Evolutionary conservation across 2,797 vertebrate genomes (phyloP).

Genomic region (Holocentrus rufus): DNA sequence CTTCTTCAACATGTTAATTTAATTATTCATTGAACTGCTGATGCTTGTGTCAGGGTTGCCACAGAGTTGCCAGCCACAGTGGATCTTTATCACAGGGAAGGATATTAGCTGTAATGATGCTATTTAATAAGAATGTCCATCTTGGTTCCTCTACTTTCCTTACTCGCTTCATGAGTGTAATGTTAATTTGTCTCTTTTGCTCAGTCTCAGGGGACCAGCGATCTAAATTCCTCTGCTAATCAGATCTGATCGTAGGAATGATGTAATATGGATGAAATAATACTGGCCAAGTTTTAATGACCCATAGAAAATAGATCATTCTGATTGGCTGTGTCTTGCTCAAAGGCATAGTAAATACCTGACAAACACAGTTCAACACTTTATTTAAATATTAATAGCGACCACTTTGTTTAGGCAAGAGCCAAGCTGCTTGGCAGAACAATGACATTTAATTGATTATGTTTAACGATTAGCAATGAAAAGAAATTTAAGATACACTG

Average conservation of each 20-base stretch:
- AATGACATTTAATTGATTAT: neutral
- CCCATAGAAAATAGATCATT: conserved; percentile 11
- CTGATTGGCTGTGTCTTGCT: conserved; percentile 21
- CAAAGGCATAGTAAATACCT: neutral
- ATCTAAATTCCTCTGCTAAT: conserved; percentile 16
- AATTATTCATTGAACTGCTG: conserved; percentile 54
- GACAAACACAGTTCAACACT: neutral
- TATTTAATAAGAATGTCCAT: conserved; percentile 40
- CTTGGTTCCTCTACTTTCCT: conserved; percentile 31
- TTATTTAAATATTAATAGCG: no score
- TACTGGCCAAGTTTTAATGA: conserved; percentile 33
- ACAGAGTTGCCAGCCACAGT: conserved; percentile 49
- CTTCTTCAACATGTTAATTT: conserved; percentile 59
- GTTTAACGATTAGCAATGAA: neutral
- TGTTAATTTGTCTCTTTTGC: conserved; percentile 26
- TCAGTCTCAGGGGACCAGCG: neutral
- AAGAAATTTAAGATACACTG: conserved; percentile 5
- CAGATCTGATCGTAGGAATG: conserved; percentile 39
- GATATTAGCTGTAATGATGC: conserved; percentile 66
- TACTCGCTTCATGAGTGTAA: conserved; percentile 20
- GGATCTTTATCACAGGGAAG: conserved; percentile 42
- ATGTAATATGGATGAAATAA: conserved; percentile 57
- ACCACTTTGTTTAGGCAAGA: no score
- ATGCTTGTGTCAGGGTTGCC: conserved; percentile 41
- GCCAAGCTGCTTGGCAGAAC: neutral